A percentile compares a stretch with the other conserved stretches of the same genome.
These are phyloP conservation scores for Lonchura striata DNA, from an alignment of 2,113 vertebrate genomes.

Conservation along the genomic window DNA sequence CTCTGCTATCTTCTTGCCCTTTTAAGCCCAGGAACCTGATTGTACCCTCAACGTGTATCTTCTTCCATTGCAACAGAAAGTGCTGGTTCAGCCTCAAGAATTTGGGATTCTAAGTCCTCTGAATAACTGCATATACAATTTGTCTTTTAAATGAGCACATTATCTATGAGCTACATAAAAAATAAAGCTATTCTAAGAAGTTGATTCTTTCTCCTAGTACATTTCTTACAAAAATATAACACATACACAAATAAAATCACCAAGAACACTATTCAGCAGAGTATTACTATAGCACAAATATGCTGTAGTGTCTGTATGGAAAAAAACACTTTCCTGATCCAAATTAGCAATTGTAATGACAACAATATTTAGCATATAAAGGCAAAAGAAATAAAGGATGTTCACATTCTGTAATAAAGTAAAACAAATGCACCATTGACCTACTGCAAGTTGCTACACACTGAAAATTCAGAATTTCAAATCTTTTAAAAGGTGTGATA, in stretches of 20 bases:
- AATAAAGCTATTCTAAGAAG: neutral
- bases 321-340: neutral
- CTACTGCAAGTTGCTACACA: neutral
- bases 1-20: slow-evolving; percentile 5
- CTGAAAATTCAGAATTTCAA: neutral
- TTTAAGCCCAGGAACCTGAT: slow-evolving; percentile 9
- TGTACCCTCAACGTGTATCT: neutral
- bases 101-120: neutral
- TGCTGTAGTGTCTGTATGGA: neutral
- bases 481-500: neutral
- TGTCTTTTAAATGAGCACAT: neutral
- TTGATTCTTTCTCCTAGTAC: neutral
- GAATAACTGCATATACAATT: neutral
- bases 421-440: neutral
- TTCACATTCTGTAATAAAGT: neutral
- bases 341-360: neutral
- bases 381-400: neutral
- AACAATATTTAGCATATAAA: neutral
- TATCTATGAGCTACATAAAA: neutral
- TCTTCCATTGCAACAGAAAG: slow-evolving; percentile 30
- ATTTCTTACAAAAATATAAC: neutral
- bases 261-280: neutral
- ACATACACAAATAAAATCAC: neutral
- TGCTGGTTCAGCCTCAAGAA: slow-evolving; percentile 45
- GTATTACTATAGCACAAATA: neutral